Base-by-base conservation (phyloP, 2,888 invertebrate species). In the Philopedon plagiatum region DNA sequence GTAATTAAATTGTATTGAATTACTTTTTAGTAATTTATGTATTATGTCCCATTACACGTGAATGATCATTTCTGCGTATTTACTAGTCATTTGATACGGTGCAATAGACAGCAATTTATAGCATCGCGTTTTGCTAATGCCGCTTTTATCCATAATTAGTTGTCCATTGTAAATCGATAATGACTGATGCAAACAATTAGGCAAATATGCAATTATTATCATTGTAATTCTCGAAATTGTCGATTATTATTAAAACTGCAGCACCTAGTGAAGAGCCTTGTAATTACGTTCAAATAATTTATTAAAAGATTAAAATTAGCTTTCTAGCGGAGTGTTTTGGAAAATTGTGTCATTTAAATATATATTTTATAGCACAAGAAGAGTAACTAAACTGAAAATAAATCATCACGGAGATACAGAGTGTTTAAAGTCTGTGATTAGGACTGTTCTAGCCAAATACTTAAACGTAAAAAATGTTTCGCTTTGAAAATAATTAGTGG, bases 61-160 rank as follows among this genome's bases (percentile, higher is more conserved):
- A 23, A 23, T 23, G n/a, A n/a, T 23, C n/a, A 49, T 49, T 49
- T 19, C 44, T 46, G 21, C 7, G 15, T 29, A 29, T 51, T 26
- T 13, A 26, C 49, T 13, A 13, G 49, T 23, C 5, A 26, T 26
- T 26, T 29, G 51, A 51, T 51, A 21, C 29, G 9, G 15, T 29
- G 29, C 51, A 29, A 54, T 54, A 18, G 8, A 54, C 29, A 54
- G 1, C 8, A 54, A 54, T 54, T 54, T 29, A 54, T 29, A 9
- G 29, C 51, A 8, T 5, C 8, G 5, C 29, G 29, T 51, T 29
- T 29, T 2, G 29, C 26, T 51, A 51, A 51, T 29, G 5, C n/a
- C 7, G 26, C 51, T 54, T 29, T 54, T 54, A 29, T 32, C 51
- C 51, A 29, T 54, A 54, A 54, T 54, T 29, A 54, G 51, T 32